Evolutionary conservation across 2,113 vertebrate genomes (phyloP), one percentile per base, ranked within the genome.

Genomic region (Ptyas mucosa): DNA sequence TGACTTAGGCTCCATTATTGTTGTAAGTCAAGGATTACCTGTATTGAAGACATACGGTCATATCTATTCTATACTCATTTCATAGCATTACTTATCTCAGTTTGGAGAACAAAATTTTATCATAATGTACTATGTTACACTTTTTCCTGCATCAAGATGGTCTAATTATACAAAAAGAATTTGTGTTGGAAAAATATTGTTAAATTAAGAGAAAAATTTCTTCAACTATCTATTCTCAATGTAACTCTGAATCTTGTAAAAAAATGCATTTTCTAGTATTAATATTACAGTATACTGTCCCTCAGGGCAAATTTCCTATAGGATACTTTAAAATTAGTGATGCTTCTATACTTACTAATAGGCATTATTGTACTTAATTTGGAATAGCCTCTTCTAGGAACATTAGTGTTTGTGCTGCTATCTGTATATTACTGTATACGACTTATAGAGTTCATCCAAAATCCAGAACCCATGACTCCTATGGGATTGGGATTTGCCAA

Each of bases 161-260:
- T 69, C 61, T 93, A 96, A 95, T 94, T 88, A 0, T 23, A 24
- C 1, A n/a, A 85, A 81, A 75, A 64, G 39, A 4, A 26, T 8
- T 53, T 53, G 92, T 89, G 34, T 15, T 3, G 53, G 12, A 18
- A 90, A 85, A 57, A 26, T 24, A 55, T 43, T 43, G 69, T n/a
- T 58, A 91, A 91, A 81, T 58, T 21, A 49, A 10, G 34, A 53
- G 69, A 69, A 54, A 23, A 0, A 2, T 89, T 52, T 85, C 69
- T 93, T 43, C 51, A 29, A 91, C 49, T 94, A 14, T 94, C 95
- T 91, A 95, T 1, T 1, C 92, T 95, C 91, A 86, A 12, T 89
- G 21, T n/a, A 55, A 75, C 21, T 90, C 10, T 69, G 34, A 11
- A 75, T 54, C 20, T 81, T 55, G 51, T 75, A 20, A 51, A 6